Conservation (phyloP, 2,888 invertebrate genomes). For the Tipula confusa region DNA sequence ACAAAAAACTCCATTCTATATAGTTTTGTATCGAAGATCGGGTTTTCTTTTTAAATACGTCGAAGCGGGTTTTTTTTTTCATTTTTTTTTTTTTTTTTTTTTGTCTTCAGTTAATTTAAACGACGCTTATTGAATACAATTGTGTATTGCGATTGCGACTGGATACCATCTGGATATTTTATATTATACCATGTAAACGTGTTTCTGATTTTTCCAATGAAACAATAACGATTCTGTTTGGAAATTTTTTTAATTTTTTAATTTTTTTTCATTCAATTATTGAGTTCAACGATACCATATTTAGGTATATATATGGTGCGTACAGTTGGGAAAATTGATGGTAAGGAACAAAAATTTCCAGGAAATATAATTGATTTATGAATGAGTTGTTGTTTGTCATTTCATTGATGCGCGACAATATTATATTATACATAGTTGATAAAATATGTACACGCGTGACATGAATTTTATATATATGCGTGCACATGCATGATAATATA, state of each 20-base stretch:
- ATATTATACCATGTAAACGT: background rate
- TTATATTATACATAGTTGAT: background rate
- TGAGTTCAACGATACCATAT: background rate
- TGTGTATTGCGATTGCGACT: background rate
- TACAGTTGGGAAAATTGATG: background rate
- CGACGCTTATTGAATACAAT: constrained; percentile 25
- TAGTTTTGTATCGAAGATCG: background rate
- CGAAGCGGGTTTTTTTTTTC: background rate
- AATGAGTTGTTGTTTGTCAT: constrained; percentile 1
- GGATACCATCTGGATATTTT: constrained; percentile 14
- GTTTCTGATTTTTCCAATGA: background rate
- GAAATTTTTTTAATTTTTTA: too few relatives aligned
- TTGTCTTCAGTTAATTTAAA: background rate
- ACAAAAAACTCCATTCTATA: background rate
- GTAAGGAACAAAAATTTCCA: background rate
- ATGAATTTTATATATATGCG: background rate
- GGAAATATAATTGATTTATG: background rate
- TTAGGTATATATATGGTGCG: background rate
- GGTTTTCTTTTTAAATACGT: background rate
- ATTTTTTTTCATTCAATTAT: background rate
- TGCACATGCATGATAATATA: background rate
- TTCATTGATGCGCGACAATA: background rate
- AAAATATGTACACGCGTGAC: background rate
- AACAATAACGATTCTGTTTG: constrained; percentile 15
- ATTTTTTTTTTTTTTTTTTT: too few relatives aligned